A percentile compares a stretch with the other conserved stretches of the same genome.
These are phyloP conservation scores for Thunnus thynnus DNA, from an alignment of 2,113 vertebrate species.

Conservation along the genomic window DNA sequence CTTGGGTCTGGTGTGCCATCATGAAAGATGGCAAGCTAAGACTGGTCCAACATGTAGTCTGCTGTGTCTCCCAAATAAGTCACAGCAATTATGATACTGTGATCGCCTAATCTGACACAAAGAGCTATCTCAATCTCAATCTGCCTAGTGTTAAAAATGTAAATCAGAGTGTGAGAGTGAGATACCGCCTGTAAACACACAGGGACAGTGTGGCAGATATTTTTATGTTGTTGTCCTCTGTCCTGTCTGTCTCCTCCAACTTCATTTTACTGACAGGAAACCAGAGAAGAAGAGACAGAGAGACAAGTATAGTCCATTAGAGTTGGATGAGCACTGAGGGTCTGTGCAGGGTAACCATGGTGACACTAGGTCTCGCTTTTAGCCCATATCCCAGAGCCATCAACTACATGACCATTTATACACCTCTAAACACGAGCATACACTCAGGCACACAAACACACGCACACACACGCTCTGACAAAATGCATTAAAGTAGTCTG, in stretches of 20 bases:
- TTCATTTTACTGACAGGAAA: slow-evolving; percentile 30
- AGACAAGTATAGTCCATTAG: slow-evolving; percentile 71
- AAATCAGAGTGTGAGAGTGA: background rate
- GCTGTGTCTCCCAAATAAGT: too few relatives aligned
- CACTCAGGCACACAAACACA: slow-evolving; percentile 35
- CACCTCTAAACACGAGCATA: slow-evolving; percentile 63
- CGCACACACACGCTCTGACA: slow-evolving; percentile 41
- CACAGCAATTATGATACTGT: too few relatives aligned
- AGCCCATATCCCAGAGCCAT: slow-evolving; percentile 62
- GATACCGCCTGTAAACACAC: background rate
- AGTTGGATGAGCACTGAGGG: slow-evolving; percentile 47
- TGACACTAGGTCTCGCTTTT: slow-evolving; percentile 64
- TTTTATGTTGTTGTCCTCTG: slow-evolving; percentile 5
- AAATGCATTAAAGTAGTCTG: slow-evolving; percentile 69
- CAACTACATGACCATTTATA: slow-evolving; percentile 56
- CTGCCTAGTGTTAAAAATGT: background rate
- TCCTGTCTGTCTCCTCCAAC: slow-evolving; percentile 16
- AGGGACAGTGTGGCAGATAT: background rate
- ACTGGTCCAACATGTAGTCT: too few relatives aligned
- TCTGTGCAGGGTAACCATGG: slow-evolving; percentile 66
- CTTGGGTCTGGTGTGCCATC: too few relatives aligned
- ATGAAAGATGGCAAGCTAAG: too few relatives aligned
- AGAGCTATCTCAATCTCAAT: too few relatives aligned
- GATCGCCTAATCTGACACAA: too few relatives aligned
- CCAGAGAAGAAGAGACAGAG: slow-evolving; percentile 23